These are phyloP conservation scores for Gasterosteus aculeatus DNA, from an alignment of 2,113 vertebrate genomes.

Conservation along the genomic window DNA sequence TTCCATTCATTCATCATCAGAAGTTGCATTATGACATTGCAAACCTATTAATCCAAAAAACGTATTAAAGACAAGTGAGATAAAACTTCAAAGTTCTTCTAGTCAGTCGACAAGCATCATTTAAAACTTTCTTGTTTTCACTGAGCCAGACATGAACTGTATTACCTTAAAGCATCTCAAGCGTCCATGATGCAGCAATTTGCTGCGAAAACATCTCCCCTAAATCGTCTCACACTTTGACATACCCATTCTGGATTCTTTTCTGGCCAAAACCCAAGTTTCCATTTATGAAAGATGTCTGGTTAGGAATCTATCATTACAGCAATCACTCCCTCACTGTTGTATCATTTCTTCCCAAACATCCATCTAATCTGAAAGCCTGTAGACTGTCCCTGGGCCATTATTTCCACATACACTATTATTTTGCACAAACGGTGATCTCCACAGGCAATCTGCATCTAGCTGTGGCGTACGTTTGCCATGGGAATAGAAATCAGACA, in stretches of 20 bases:
- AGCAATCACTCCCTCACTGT: slow-evolving; percentile 70
- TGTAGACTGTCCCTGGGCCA: slow-evolving; percentile 31
- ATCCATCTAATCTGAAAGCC: slow-evolving; percentile 64
- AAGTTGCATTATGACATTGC: slow-evolving; percentile 34
- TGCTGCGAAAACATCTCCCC: slow-evolving; percentile 56
- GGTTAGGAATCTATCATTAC: slow-evolving; percentile 80
- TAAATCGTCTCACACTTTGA: slow-evolving; percentile 65
- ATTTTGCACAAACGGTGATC: slow-evolving; percentile 75
- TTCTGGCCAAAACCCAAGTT: slow-evolving; percentile 68
- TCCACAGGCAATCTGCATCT: slow-evolving; percentile 82
- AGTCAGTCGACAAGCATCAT: slow-evolving; percentile 17
- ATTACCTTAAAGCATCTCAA: slow-evolving; percentile 60
- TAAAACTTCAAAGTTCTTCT: slow-evolving; percentile 38
- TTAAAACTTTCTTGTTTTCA: slow-evolving; percentile 37
- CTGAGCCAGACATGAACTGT: slow-evolving; percentile 58
- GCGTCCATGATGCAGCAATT: slow-evolving; percentile 62
- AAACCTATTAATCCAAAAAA: slow-evolving; percentile 49
- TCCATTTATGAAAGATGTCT: slow-evolving; percentile 78
- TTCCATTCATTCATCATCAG: slow-evolving; percentile 41
- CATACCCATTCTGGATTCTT: slow-evolving; percentile 52
- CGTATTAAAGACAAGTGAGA: slow-evolving; percentile 24
- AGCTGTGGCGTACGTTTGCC: slow-evolving; percentile 64
- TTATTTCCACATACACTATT: slow-evolving; percentile 71
- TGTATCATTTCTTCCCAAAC: slow-evolving; percentile 76
- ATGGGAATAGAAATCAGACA: slow-evolving; percentile 78